Conservation (phyloP, 2,888 invertebrate species). For the Minunthozetes semirufus region DNA sequence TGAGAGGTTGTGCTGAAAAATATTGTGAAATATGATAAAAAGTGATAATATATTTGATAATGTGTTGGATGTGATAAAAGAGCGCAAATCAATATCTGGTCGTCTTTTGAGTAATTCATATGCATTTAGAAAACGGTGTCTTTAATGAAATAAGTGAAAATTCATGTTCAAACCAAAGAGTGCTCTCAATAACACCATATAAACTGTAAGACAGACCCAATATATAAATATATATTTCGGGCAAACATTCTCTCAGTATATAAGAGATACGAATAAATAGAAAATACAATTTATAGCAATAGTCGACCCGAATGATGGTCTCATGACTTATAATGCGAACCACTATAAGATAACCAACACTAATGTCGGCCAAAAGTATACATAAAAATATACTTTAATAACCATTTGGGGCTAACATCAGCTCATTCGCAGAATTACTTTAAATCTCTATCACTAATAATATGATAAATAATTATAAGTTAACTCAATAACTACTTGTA, state of each 20-base stretch:
- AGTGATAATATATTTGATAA: not conserved
- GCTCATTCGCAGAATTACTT: not conserved
- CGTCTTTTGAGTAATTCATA: slow-evolving; percentile 29
- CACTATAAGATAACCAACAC: not conserved
- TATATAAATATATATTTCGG: not conserved
- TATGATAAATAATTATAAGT: not conserved
- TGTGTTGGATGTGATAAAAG: slow-evolving; percentile 22
- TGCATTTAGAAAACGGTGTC: slow-evolving; percentile 28
- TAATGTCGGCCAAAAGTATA: not conserved
- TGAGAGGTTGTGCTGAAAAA: not conserved
- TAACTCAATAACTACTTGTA: not conserved
- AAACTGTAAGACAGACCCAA: not conserved
- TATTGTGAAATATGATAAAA: not conserved
- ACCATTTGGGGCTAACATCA: not conserved
- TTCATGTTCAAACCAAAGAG: slow-evolving; percentile 1
- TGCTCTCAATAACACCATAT: slow-evolving; percentile 2
- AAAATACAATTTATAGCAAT: slow-evolving; percentile 20
- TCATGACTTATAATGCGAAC: not conserved
- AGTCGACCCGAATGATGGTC: not conserved
- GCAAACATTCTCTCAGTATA: not conserved
- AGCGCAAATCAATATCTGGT: slow-evolving; percentile 20
- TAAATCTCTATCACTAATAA: not conserved
- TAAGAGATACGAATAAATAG: not conserved
- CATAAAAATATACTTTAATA: slow-evolving; percentile 24
- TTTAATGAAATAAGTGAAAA: slow-evolving; percentile 29